Base-by-base conservation (phyloP, 2,113 vertebrate species). In the Nibea coibor region DNA sequence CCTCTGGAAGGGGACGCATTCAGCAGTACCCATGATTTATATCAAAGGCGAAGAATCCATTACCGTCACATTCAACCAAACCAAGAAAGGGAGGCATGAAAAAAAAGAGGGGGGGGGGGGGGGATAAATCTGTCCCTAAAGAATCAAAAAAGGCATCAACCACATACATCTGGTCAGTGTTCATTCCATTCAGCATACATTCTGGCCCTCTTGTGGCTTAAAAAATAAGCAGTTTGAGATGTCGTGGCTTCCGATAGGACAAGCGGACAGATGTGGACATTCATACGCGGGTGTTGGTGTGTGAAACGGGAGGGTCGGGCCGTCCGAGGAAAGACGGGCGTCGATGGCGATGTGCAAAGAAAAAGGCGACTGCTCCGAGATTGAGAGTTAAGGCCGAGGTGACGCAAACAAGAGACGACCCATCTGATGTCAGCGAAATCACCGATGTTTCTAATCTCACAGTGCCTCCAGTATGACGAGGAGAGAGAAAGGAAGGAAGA, bases 71-170 rank as follows among this genome's bases (percentile, higher is more conserved):
- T 84, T 88, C 80, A 89, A 91, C 65, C 75, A 79, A 87, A 85
- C 53, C 80, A 75, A 85, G 35, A 96, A 94, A 92, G 90, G 93
- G 64, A 85, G 63, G 61, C 65, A 39, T 72, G 42, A 8, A 26
- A 57, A 16, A 43, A 93, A 86, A 67, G n/a, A n/a, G n/a, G 87
- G 20, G 5, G 22, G 10, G 7, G 3, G 94, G 92, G 91, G 94
- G 95, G 93, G 94, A 88, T 89, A 94, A 94, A 94, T 93, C 92
- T 94, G 90, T 89, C 94, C 94, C 93, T 92, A 94, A 93, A 90
- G 93, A 92, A 93, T 93, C 93, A 93, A 94, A 72, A 72, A 93
- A 96, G 96, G 95, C 95, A 96, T 96, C 93, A 94, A 95, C 96
- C 94, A 95, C 84, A 82, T 76, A 87, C 71, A 81, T 94, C 93